These are phyloP conservation scores for Brachionichthys hirsutus DNA, from an alignment of 2,113 vertebrate species.

Conservation along the genomic window DNA sequence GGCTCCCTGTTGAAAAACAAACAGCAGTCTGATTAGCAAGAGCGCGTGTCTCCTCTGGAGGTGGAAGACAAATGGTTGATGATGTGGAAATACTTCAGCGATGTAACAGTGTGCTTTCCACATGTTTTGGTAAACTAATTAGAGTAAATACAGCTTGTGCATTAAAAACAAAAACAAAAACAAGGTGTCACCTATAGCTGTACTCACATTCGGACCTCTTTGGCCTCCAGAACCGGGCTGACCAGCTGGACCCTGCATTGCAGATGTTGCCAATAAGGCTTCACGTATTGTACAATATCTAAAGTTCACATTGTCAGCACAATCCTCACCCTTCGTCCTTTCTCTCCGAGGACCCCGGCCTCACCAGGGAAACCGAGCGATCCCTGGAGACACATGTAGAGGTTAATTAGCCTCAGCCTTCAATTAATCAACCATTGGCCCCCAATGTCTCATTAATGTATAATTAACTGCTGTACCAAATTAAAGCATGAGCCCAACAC, in stretches of 20 bases:
- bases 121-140: slow-evolving; percentile 11
- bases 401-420: slow-evolving; percentile 69
- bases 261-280: slow-evolving; percentile 37
- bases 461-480: slow-evolving; percentile 76
- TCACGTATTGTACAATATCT: neutral
- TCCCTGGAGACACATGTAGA: slow-evolving; percentile 78
- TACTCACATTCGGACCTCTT: slow-evolving; percentile 85
- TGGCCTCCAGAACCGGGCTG: slow-evolving; percentile 82
- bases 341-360: slow-evolving; percentile 82
- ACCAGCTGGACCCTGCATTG: slow-evolving; percentile 84
- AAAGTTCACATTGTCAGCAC: slow-evolving; percentile 3
- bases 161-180: slow-evolving; percentile 8
- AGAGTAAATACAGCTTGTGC: slow-evolving; percentile 24
- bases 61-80: slow-evolving; percentile 27
- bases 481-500: slow-evolving; percentile 70
- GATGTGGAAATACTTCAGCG: slow-evolving; percentile 31
- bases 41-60: slow-evolving; percentile 29
- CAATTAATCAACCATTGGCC: slow-evolving; percentile 66
- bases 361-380: slow-evolving; percentile 83
- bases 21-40: slow-evolving; percentile 47
- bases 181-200: neutral
- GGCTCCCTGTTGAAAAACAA: slow-evolving; percentile 74
- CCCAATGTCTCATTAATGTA: slow-evolving; percentile 69
- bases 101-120: slow-evolving; percentile 18
- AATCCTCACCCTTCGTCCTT: slow-evolving; percentile 88